These are phyloP conservation scores for Trichopoda pennipes DNA, from an alignment of 2,888 invertebrate species.

Conservation along the genomic window DNA sequence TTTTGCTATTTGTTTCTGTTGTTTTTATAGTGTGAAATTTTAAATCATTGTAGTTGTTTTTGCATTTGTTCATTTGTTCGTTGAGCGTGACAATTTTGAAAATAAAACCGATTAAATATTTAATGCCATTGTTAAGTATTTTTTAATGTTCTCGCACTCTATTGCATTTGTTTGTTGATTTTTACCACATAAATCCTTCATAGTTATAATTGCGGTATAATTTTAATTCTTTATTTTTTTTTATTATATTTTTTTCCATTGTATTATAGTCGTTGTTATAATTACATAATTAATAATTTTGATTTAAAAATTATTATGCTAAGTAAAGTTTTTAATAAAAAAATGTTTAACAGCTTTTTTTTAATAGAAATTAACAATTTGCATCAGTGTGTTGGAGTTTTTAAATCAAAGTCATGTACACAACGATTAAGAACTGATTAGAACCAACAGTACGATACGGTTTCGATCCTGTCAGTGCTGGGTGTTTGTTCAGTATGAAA, in stretches of 20 bases:
- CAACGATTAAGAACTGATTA: too few relatives aligned
- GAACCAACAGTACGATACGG: too few relatives aligned
- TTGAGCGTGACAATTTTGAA: constrained; percentile 62
- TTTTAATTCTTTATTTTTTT: constrained; percentile 21
- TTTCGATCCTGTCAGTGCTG: too few relatives aligned
- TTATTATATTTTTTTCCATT: not conserved
- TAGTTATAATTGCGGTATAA: constrained; percentile 61
- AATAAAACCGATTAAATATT: constrained; percentile 63
- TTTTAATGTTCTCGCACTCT: constrained; percentile 49
- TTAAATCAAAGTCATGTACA: too few relatives aligned
- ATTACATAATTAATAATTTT: constrained; percentile 47
- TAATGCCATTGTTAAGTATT: constrained; percentile 59
- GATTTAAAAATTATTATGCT: constrained; percentile 5
- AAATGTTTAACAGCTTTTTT: too few relatives aligned
- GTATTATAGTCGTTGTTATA: constrained; percentile 37
- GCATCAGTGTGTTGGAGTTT: too few relatives aligned
- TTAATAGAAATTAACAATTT: too few relatives aligned
- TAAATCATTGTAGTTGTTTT: constrained; percentile 42
- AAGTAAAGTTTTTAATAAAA: constrained; percentile 6
- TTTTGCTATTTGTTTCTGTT: constrained; percentile 24
- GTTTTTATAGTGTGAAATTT: constrained; percentile 50
- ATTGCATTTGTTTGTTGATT: constrained; percentile 47
- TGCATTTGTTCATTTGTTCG: constrained; percentile 48
- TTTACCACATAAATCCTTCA: constrained; percentile 62
- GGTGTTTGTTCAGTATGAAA: too few relatives aligned